Base-by-base conservation (phyloP, 2,797 vertebrate genomes). In the Smutsia gigantea region DNA sequence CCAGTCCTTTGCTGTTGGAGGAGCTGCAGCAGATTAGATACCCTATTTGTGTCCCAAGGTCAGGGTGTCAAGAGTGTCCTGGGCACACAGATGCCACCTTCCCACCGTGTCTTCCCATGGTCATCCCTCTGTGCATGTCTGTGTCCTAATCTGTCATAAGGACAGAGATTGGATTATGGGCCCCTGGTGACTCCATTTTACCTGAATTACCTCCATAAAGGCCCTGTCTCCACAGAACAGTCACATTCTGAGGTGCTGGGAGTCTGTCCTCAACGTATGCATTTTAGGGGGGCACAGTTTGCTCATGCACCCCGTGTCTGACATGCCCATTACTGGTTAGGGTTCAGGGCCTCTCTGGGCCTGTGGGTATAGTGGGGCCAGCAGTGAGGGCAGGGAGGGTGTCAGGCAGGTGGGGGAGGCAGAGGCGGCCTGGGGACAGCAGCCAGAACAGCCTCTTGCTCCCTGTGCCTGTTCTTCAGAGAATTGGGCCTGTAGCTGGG, bases 71-170 rank as follows among this genome's bases (percentile, higher is more conserved):
- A 1, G 1, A 55, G 55, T 55, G 5, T 42, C 68, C 57, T 55
- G 10, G 17, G 12, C 2, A 0, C 17, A 12, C 4, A 21, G 75
- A 55, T 1, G 6, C 17, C 0, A 0, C 17, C 55, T 71, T 61
- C 57, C 49, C 12, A 34, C 34, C 8, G 0, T 29, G 77, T 42
- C 75, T 1, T 42, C 46, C 14, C 7, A 0, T 0, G 6, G 39
- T 7, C 0, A 0, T 61, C 17, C 19, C 19, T 29, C 5, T 37
- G 29, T 1, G 66, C n/a, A 3, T 25, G 7, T 21, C 8, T 68
- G 51, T 46, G 55, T 63, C 57, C 39, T 31, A 2, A 0, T n/a
- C 37, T 9, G 9, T 72, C 3, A 0, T 2, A 19, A 29, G 15
- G 71, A 11, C 8, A 3, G 11, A 59, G 21, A 8, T 7, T 31